Conservation (phyloP, 1,140 invertebrate genomes). For the Drosophila teissieri region DNA sequence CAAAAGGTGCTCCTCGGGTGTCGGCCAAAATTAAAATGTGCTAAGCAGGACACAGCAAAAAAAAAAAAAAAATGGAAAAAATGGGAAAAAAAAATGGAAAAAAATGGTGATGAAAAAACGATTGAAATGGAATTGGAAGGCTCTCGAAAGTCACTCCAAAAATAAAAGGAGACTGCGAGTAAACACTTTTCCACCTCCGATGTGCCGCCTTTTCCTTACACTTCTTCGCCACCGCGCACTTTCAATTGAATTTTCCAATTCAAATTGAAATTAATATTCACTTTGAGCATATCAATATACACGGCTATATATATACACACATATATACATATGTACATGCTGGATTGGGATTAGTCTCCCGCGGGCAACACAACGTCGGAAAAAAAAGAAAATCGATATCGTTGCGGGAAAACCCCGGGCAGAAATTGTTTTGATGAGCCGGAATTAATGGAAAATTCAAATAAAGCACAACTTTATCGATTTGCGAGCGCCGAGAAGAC, state of each 20-base stretch:
- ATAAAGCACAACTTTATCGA: conserved; percentile 47
- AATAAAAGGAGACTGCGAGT: conserved; percentile 11
- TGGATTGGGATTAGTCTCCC: conserved; percentile 20
- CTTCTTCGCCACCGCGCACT: conserved; percentile 26
- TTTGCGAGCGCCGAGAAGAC: conserved; percentile 18
- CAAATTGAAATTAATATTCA: conserved; percentile 79
- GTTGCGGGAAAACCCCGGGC: conserved; percentile 4
- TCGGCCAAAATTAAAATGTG: conserved; percentile 59
- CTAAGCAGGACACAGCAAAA: conserved; percentile 22
- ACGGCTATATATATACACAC: conserved; percentile 4
- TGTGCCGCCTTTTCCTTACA: conserved; percentile 25
- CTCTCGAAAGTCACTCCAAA: conserved; percentile 37
- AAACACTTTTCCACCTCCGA: conserved; percentile 6
- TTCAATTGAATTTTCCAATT: conserved; percentile 71
- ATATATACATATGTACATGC: neutral
- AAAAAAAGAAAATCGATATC: conserved; percentile 41
- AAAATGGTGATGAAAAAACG: neutral
- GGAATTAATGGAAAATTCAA: conserved; percentile 48
- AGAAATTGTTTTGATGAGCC: conserved; percentile 16
- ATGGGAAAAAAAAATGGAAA: neutral
- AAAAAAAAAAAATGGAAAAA: neutral
- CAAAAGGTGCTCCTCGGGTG: conserved; percentile 52
- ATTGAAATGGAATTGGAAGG: conserved; percentile 35
- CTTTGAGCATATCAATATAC: conserved; percentile 70
- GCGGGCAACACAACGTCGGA: neutral